Evolutionary conservation across 1,140 invertebrate species (phyloP), one percentile per base, ranked within the genome.

Genomic region (Stegodyphus mimosarum): DNA sequence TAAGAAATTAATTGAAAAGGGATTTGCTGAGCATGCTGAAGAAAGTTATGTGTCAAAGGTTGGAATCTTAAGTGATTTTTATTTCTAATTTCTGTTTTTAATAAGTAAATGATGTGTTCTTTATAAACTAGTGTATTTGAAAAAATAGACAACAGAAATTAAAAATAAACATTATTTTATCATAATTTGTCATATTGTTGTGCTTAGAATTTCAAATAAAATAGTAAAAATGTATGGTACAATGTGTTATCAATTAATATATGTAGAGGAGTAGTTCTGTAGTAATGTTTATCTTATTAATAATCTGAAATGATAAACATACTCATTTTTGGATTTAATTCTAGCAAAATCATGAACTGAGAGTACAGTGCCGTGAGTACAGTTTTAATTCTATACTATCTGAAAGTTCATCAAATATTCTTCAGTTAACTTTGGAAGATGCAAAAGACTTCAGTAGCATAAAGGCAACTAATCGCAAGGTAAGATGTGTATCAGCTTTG

Each of bases 11-110:
- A 88, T 96, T 0, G 88, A 93, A 0, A 88, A 92, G 9, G 92
- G 92, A 4, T 93, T 91, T 80, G 96, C 94, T 0, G 92, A 94
- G 70, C 83, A 85, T 0, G 91, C 91, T 10, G 94, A 96, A 87
- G 96, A 97, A 89, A 93, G 92, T 87, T 95, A 93, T 88, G 90
- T 94, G 33, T 97, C 96, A 0, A 92, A 93, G 91, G 93, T 74
- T 48, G 49, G 17, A 33, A 33, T 33, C 33, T 33, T 33, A 33
- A 33, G 33, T 33, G 33, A 33, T 33, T 33, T 33, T 33, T 33
- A 33, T 33, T 33, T 33, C 3, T 33, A 1, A 33, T 33, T 33
- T 33, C 33, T 33, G 1, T 33, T 33, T 33, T 33, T 33, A 33
- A 33, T 33, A 33, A 33, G 33, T 33, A 33, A 33, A 33, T 33